A percentile compares a stretch with the other conserved stretches of the same genome.
phyloP scores from a whole-genome alignment of 1,140 invertebrate species.

The Brachionus manjavacas region DNA sequence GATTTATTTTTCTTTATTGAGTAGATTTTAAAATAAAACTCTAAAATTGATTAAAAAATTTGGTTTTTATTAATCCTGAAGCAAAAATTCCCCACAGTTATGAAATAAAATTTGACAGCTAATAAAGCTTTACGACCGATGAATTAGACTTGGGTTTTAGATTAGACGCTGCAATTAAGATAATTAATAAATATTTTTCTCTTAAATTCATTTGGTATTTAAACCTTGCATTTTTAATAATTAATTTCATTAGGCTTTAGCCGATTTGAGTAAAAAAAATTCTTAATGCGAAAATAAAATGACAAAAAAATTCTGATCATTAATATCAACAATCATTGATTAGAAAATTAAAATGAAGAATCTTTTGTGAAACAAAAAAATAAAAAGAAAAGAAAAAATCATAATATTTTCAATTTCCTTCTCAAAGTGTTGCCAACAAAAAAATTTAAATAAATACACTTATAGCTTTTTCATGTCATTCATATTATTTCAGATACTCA shows the following conservation, averaged over 20 bases:
- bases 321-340: neutral
- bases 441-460: neutral
- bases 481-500: neutral
- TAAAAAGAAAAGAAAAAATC: neutral
- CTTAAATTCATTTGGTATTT: neutral
- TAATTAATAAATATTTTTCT: neutral
- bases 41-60: neutral
- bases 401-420: neutral
- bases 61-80: neutral
- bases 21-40: neutral
- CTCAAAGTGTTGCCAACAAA: neutral
- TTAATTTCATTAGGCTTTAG: neutral
- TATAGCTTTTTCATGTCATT: neutral
- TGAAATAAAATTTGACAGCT: neutral
- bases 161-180: neutral
- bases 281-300: neutral
- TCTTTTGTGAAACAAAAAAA: neutral
- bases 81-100: neutral
- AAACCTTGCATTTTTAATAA: neutral
- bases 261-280: neutral
- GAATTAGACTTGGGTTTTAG: neutral
- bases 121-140: neutral
- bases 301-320: neutral
- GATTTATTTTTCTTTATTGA: neutral
- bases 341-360: neutral